A percentile compares a stretch with the other conserved stretches of the same genome.
Conservation (phyloP, 37 sponge, comb jelly and placozoan species). For the Beroe forskalii region DNA sequence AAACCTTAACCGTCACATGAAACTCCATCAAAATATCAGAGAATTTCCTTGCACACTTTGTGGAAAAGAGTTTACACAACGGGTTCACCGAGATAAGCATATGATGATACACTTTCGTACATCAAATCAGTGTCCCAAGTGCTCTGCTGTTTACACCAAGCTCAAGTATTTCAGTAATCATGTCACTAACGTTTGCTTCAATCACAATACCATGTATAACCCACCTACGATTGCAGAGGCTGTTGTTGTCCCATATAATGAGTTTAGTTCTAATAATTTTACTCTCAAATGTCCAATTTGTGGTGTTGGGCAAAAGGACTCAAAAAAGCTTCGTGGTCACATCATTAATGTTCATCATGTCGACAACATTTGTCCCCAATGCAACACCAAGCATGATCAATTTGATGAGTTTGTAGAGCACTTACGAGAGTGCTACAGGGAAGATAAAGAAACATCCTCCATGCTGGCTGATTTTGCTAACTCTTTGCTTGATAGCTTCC, state of each 20-base stretch:
- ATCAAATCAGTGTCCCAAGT: conserved; percentile 36
- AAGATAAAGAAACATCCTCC: conserved; percentile 19
- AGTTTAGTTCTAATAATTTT: not conserved
- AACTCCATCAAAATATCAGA: conserved; percentile 31
- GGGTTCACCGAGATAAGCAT: conserved; percentile 44
- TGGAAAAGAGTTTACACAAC: conserved; percentile 55
- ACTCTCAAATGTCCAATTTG: conserved; percentile 46
- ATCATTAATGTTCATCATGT: conserved; percentile 58
- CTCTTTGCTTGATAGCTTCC: conserved; percentile 39
- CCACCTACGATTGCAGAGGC: conserved; percentile 24
- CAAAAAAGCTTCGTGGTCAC: conserved; percentile 18
- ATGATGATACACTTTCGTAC: conserved; percentile 61
- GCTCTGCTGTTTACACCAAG: conserved; percentile 7
- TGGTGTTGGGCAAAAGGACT: not conserved
- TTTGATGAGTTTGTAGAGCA: conserved; percentile 35
- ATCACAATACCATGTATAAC: conserved; percentile 11
- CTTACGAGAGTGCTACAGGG: conserved; percentile 26
- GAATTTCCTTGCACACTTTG: conserved; percentile 41
- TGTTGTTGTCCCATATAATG: not conserved
- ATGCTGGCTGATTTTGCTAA: conserved; percentile 36
- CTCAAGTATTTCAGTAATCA: conserved; percentile 47
- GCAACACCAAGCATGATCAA: not conserved
- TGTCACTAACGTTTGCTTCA: conserved; percentile 24
- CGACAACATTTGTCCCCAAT: conserved; percentile 50
- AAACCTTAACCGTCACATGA: conserved; percentile 52